phyloP scores from a whole-genome alignment of 2,113 vertebrate species.

The Brachyistius frenatus region DNA sequence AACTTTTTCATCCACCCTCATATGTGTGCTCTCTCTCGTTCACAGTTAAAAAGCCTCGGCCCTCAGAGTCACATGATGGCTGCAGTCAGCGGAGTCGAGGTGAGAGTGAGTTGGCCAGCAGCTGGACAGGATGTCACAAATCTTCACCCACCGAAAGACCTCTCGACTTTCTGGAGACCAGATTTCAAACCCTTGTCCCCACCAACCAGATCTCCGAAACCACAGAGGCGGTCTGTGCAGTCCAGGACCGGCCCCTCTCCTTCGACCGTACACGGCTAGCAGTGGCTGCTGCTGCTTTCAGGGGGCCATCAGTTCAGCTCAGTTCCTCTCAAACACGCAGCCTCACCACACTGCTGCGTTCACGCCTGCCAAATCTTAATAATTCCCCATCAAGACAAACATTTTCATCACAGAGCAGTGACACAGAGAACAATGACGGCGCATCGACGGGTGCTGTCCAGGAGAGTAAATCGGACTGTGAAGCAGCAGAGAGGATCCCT shows the following conservation, averaged over 20 bases:
- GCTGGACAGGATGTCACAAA: slow-evolving; percentile 17
- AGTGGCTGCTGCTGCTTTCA: slow-evolving; percentile 75
- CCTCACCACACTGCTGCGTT: slow-evolving; percentile 74
- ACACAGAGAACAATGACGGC: not conserved
- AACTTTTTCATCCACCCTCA: not conserved
- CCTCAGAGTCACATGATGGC: slow-evolving; percentile 5
- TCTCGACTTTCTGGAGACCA: not conserved
- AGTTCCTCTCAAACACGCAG: slow-evolving; percentile 52
- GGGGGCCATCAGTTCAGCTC: slow-evolving; percentile 39
- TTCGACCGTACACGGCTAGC: slow-evolving; percentile 79
- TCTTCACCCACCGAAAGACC: not conserved
- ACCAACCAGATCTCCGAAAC: not conserved
- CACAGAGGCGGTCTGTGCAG: slow-evolving; percentile 13
- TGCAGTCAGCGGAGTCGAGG: not conserved
- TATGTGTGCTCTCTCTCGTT: not conserved
- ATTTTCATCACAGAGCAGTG: not conserved
- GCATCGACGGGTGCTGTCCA: not conserved
- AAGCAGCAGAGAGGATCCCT: slow-evolving; percentile 2
- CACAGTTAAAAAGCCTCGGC: slow-evolving; percentile 63
- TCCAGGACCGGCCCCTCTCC: slow-evolving; percentile 83
- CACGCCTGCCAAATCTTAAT: slow-evolving; percentile 80
- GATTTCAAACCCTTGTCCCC: not conserved
- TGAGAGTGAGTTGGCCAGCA: slow-evolving; percentile 10
- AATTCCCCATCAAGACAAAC: slow-evolving; percentile 38
- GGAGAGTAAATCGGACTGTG: not conserved